phyloP scores from a whole-genome alignment of 2,888 invertebrate genomes.

The Vanessa cardui region DNA sequence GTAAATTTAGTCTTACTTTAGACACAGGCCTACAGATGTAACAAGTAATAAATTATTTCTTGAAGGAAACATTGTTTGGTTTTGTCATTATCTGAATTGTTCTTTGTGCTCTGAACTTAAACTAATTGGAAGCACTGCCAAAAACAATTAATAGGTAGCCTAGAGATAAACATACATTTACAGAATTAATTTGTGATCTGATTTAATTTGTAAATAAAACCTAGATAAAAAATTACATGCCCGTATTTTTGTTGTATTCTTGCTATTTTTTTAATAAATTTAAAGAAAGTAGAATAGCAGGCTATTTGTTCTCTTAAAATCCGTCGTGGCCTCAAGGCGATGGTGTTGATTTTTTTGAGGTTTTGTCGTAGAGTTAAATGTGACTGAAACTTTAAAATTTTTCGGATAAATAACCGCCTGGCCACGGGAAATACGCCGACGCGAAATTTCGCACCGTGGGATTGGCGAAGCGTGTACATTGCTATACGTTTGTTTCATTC shows the following conservation, averaged over 20 bases:
- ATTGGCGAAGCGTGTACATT: no score
- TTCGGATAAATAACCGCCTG: neutral
- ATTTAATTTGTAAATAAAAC: slow-evolving; percentile 1
- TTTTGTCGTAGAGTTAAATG: neutral
- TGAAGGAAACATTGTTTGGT: neutral
- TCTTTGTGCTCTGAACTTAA: slow-evolving; percentile 1
- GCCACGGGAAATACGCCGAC: no score
- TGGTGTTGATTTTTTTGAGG: neutral
- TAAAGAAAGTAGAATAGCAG: neutral
- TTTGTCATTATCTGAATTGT: neutral
- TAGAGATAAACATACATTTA: neutral
- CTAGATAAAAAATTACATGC: neutral
- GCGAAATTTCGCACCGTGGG: no score
- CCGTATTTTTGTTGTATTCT: neutral
- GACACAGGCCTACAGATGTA: neutral
- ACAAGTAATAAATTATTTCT: neutral
- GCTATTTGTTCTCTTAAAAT: no score
- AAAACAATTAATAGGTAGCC: neutral
- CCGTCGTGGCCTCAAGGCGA: no score
- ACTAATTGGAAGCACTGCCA: slow-evolving; percentile 18
- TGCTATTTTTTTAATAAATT: neutral
- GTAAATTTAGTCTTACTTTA: neutral
- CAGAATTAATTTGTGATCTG: neutral
- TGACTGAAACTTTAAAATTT: neutral
- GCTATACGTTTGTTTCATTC: no score